Evolutionary conservation across 2,797 vertebrate species (phyloP), one percentile per base, ranked within the genome.

Genomic region (Gymnothorax javanicus): DNA sequence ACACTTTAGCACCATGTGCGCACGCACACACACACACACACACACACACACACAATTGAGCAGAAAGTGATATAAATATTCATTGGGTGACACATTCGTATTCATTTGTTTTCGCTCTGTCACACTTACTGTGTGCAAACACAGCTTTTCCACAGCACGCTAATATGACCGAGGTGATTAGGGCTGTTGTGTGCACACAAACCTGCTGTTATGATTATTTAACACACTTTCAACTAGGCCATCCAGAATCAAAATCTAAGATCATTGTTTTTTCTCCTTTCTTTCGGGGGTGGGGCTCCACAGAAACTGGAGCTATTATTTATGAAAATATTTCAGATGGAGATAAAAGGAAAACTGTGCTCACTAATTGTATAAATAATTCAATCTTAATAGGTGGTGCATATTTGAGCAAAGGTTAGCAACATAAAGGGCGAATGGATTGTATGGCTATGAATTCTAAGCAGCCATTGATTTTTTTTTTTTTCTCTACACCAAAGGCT

Each of bases 401-500:
- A 96, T 96, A 96, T 96, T 96, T 96, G 96, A 96, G 95, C 95
- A 96, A 97, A 96, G 96, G 96, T 96, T 97, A 96, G 95, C 94
- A 96, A 96, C 95, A 97, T 96, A 99, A 99, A 99, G 98, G 98
- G 98, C 98, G 98, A 99, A 98, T 97, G 97, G 97, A 98, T 98
- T 98, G 98, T 96, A 97, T 97, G 96, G 96, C 97, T 98, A 98
- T 98, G 98, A 98, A 99, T 99, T 98, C 98, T 98, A 99, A 99
- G 96, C 97, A 97, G 97, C 94, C 98, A 99, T 98, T 98, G 98
- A 99, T 99, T 99, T 97, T 96, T 77, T 54, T 58, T 54, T 43
- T 43, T 43, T 77, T 84, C 67, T 84, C 83, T 95, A 97, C 97
- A 97, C 97, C 97, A 95, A 96, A 95, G 95, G 95, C 96, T 94